phyloP scores from a whole-genome alignment of 2,888 invertebrate species.

The Tineola bisselliella region DNA sequence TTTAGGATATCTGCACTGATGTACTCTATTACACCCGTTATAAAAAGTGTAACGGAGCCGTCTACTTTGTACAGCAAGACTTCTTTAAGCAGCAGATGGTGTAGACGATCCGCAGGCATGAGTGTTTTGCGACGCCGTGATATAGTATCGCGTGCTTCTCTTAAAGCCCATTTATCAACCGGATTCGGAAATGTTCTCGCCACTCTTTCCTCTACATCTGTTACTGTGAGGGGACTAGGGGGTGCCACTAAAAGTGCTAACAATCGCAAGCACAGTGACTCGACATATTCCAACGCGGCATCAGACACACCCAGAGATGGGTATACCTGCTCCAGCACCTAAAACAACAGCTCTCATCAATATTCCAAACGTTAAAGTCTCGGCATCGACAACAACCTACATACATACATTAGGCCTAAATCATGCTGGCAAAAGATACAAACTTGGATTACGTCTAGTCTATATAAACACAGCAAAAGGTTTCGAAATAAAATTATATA shows the following conservation, averaged over 20 bases:
- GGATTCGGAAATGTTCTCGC: slow-evolving; percentile 94
- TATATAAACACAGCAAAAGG: neutral
- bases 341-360: slow-evolving; percentile 17
- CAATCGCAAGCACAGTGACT: slow-evolving; percentile 87
- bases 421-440: slow-evolving; percentile 18
- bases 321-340: slow-evolving; percentile 93
- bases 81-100: slow-evolving; percentile 89
- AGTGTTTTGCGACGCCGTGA: slow-evolving; percentile 78
- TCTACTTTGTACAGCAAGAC: slow-evolving; percentile 88
- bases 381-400: neutral
- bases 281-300: slow-evolving; percentile 92
- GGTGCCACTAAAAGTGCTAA: slow-evolving; percentile 88
- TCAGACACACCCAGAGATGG: slow-evolving; percentile 86
- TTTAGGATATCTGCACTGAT: slow-evolving; percentile 95
- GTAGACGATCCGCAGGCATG: slow-evolving; percentile 89
- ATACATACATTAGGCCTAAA: neutral
- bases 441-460: neutral
- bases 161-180: slow-evolving; percentile 92
- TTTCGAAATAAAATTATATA: neutral
- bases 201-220: slow-evolving; percentile 94
- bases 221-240: slow-evolving; percentile 83
- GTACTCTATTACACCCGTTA: slow-evolving; percentile 94
- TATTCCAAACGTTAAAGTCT: slow-evolving; percentile 13
- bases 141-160: slow-evolving; percentile 86
- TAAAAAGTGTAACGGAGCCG: slow-evolving; percentile 86